phyloP scores from a whole-genome alignment of 1,140 invertebrate genomes.

The Sycophila sp. region DNA sequence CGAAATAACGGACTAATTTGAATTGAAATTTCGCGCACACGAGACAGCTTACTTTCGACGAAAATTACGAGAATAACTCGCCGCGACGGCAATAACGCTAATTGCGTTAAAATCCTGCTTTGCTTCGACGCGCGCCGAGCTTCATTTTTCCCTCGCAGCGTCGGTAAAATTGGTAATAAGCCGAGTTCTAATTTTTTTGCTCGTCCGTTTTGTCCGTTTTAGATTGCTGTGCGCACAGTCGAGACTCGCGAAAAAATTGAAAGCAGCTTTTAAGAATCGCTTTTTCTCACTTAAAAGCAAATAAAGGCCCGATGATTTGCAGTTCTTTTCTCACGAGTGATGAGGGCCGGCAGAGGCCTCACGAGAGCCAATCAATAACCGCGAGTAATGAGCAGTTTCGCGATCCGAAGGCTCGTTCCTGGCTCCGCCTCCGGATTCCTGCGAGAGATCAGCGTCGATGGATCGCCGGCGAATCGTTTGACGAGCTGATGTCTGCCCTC shows the following conservation, averaged over 20 bases:
- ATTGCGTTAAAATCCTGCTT: too few relatives aligned
- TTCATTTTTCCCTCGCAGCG: too few relatives aligned
- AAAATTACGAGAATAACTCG: too few relatives aligned
- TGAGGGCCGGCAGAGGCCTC: slow-evolving; percentile 32
- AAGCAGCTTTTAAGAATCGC: slow-evolving; percentile 20
- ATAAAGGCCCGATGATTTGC: slow-evolving; percentile 4
- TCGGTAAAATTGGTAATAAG: too few relatives aligned
- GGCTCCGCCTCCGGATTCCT: slow-evolving; percentile 49
- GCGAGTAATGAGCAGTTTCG: slow-evolving; percentile 55
- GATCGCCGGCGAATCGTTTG: not conserved
- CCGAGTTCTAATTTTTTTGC: slow-evolving; percentile 41
- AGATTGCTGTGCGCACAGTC: not conserved
- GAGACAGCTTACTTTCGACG: too few relatives aligned
- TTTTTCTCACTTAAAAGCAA: slow-evolving; percentile 48
- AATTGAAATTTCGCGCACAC: not conserved
- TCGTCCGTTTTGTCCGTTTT: not conserved
- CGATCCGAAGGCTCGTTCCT: slow-evolving; percentile 42
- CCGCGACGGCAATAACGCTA: slow-evolving; percentile 51
- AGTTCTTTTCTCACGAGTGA: not conserved
- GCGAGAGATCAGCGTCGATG: too few relatives aligned
- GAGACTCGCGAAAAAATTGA: too few relatives aligned
- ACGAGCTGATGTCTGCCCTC: not conserved
- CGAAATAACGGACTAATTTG: not conserved
- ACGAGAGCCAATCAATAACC: slow-evolving; percentile 59
- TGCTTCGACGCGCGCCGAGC: too few relatives aligned